Percentiles rank a stretch among this genome's conserved stretches.
Evolutionary conservation across 2,113 vertebrate genomes (phyloP).

Genomic region (Lophotis ruficrista): DNA sequence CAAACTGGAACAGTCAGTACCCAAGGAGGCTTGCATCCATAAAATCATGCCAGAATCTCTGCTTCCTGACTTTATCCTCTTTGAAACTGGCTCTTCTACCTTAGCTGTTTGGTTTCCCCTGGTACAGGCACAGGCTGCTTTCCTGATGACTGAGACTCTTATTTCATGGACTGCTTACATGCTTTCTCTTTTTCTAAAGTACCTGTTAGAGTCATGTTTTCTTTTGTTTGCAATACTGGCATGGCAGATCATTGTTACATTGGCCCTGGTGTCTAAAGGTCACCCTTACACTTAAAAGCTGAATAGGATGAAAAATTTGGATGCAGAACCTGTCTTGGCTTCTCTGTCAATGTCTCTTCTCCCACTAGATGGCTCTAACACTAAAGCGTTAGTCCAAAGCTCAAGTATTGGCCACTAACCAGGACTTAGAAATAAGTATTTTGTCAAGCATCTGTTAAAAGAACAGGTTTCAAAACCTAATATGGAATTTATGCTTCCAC

Average conservation of each 20-base stretch:
- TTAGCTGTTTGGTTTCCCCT: background rate
- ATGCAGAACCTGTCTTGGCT: accelerated
- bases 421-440: background rate
- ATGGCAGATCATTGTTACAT: accelerated
- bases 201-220: accelerated
- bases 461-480: background rate
- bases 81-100: background rate
- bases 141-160: background rate
- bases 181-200: background rate
- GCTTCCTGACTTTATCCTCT: background rate
- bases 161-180: background rate
- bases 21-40: background rate
- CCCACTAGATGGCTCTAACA: constrained; percentile 60
- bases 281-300: background rate
- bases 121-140: background rate
- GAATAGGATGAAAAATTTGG: accelerated
- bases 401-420: background rate
- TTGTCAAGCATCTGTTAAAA: background rate
- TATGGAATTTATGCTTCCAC: accelerated
- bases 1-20: background rate
- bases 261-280: background rate
- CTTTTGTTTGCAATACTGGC: background rate
- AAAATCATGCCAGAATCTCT: background rate
- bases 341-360: background rate
- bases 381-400: background rate